Percentiles rank a stretch among this genome's conserved stretches.
Evolutionary conservation across 2,888 invertebrate species (phyloP).

Genomic region (Lucinisca nassula): DNA sequence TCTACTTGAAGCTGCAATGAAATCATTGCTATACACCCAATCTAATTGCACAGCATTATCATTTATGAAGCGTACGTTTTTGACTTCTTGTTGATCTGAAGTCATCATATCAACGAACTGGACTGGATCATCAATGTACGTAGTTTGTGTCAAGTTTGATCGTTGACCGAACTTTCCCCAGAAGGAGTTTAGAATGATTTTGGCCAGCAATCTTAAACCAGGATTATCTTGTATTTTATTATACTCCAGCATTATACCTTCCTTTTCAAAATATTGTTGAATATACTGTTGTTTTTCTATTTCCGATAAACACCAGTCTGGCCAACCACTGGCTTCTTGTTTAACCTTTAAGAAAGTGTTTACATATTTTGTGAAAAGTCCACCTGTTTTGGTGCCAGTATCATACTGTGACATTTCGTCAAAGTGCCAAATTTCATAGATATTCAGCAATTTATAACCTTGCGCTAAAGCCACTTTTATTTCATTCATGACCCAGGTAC

Average conservation of each 20-base stretch:
- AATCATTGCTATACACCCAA: slow-evolving; percentile 41
- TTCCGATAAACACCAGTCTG: slow-evolving; percentile 51
- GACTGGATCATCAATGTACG: slow-evolving; percentile 26
- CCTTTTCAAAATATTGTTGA: slow-evolving; percentile 52
- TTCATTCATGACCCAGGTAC: slow-evolving; percentile 86
- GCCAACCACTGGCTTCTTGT: slow-evolving; percentile 76
- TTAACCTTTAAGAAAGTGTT: slow-evolving; percentile 77
- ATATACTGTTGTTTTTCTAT: slow-evolving; percentile 71
- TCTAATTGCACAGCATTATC: slow-evolving; percentile 52
- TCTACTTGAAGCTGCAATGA: slow-evolving; percentile 40
- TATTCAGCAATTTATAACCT: slow-evolving; percentile 81
- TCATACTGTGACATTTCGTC: slow-evolving; percentile 51
- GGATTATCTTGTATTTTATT: slow-evolving; percentile 48
- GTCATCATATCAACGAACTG: slow-evolving; percentile 49
- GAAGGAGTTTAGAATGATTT: slow-evolving; percentile 48
- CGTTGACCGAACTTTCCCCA: slow-evolving; percentile 67
- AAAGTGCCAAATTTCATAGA: slow-evolving; percentile 85
- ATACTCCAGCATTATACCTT: slow-evolving; percentile 49
- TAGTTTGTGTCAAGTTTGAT: slow-evolving; percentile 36
- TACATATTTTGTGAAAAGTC: slow-evolving; percentile 80
- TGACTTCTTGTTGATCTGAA: slow-evolving; percentile 54
- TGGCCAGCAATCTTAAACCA: slow-evolving; percentile 54
- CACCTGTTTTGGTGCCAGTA: slow-evolving; percentile 36
- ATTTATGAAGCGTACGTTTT: slow-evolving; percentile 44
- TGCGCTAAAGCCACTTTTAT: slow-evolving; percentile 78